These are phyloP conservation scores for Spodoptera littoralis DNA, from an alignment of 2,888 invertebrate genomes.

Conservation along the genomic window DNA sequence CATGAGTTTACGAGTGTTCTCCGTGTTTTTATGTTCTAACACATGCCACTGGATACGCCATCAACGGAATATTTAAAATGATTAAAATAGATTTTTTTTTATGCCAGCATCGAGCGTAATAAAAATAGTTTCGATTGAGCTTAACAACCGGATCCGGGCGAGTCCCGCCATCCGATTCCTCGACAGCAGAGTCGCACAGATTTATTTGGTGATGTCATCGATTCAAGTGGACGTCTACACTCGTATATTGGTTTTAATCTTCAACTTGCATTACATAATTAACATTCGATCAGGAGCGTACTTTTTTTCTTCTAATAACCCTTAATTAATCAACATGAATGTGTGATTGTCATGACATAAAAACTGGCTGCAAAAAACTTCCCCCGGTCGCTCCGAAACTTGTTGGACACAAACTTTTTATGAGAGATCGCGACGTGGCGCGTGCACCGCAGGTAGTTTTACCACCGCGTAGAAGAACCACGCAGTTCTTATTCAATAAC, in stretches of 20 bases:
- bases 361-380: slow-evolving; percentile 46
- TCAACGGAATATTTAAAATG: slow-evolving; percentile 52
- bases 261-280: slow-evolving; percentile 21
- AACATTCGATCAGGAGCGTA: slow-evolving; percentile 23
- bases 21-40: slow-evolving; percentile 26
- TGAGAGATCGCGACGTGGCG: slow-evolving; percentile 46
- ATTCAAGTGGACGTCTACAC: slow-evolving; percentile 64
- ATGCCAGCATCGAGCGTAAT: slow-evolving; percentile 76
- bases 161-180: slow-evolving; percentile 72
- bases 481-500: slow-evolving; percentile 28
- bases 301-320: slow-evolving; percentile 9
- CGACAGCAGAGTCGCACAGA: slow-evolving; percentile 67
- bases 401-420: slow-evolving; percentile 57
- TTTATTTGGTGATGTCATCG: slow-evolving; percentile 84
- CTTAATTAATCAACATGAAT: slow-evolving; percentile 26
- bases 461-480: slow-evolving; percentile 19
- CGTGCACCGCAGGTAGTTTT: slow-evolving; percentile 66
- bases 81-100: slow-evolving; percentile 70
- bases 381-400: slow-evolving; percentile 40
- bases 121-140: slow-evolving; percentile 84
- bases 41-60: slow-evolving; percentile 19
- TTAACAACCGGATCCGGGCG: slow-evolving; percentile 85
- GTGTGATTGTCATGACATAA: slow-evolving; percentile 31
- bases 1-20: slow-evolving; percentile 30
- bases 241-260: slow-evolving; percentile 29